Evolutionary conservation across 2,888 invertebrate species (phyloP).

Genomic region (Amiota communis): DNA sequence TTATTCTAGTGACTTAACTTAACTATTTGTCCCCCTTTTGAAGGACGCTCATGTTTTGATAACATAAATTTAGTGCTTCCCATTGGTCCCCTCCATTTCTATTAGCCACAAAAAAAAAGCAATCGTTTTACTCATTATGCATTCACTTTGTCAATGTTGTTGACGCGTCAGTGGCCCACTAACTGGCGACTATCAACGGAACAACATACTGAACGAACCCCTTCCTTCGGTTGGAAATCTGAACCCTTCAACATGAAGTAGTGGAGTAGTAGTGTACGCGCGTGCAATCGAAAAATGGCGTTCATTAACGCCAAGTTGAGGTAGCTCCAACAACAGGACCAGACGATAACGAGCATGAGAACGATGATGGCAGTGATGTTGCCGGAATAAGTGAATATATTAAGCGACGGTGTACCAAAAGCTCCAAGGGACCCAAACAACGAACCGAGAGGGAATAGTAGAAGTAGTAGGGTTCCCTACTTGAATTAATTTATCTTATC

Average conservation of each 20-base stretch:
- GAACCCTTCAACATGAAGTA: neutral
- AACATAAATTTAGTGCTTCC: constrained; percentile 41
- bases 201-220: neutral
- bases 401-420: neutral
- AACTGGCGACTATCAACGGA: neutral
- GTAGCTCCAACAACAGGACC: neutral
- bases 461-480: constrained; percentile 23
- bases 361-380: neutral
- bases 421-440: neutral
- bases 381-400: neutral
- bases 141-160: constrained; percentile 50
- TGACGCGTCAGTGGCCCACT: neutral
- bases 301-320: constrained; percentile 48
- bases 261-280: constrained; percentile 10
- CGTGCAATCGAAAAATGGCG: constrained; percentile 45
- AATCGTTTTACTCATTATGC: constrained; percentile 52
- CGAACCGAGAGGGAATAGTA: constrained; percentile 19
- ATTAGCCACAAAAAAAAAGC: no score
- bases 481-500: constrained; percentile 65
- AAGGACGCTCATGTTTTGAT: constrained; percentile 28
- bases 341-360: constrained; percentile 1
- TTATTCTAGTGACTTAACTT: neutral
- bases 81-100: constrained; percentile 29
- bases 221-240: neutral
- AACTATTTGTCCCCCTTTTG: neutral